Percentiles rank a stretch among this genome's conserved stretches.
Evolutionary conservation across 2,888 invertebrate genomes (phyloP).

Genomic region (Drosophila borealis): DNA sequence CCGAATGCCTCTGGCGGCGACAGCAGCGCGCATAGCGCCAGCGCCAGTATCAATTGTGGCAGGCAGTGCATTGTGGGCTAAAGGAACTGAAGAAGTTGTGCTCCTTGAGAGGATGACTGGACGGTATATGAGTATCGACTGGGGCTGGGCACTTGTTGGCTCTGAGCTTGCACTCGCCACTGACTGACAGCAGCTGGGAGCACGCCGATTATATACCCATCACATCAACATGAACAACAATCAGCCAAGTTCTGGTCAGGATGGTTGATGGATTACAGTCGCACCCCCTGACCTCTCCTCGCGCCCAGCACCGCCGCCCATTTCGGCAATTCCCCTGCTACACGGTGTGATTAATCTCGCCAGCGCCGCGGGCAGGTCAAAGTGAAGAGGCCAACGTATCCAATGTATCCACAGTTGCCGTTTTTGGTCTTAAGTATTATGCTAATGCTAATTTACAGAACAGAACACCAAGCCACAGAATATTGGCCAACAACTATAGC

Average conservation of each 20-base stretch:
- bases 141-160: conserved; percentile 57
- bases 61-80: conserved; percentile 47
- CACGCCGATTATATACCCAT: conserved; percentile 66
- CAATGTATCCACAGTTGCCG: conserved; percentile 7
- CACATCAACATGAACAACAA: conserved; percentile 30
- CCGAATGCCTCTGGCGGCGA: conserved; percentile 43
- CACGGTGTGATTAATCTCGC: conserved; percentile 45
- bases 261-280: conserved; percentile 52
- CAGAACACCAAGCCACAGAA: neutral
- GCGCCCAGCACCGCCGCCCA: neutral
- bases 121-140: conserved; percentile 2
- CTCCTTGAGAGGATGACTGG: conserved; percentile 30
- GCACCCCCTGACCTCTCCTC: neutral
- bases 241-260: conserved; percentile 23
- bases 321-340: conserved; percentile 1
- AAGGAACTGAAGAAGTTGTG: neutral
- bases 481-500: neutral
- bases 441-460: conserved; percentile 42
- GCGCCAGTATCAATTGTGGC: conserved; percentile 54
- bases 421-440: conserved; percentile 27
- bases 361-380: conserved; percentile 54
- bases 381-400: conserved; percentile 45
- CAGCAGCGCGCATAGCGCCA: conserved; percentile 62
- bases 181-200: conserved; percentile 60
- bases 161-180: conserved; percentile 67